Base-by-base conservation (phyloP, 2,113 vertebrate species). In the Globicephala melas region DNA sequence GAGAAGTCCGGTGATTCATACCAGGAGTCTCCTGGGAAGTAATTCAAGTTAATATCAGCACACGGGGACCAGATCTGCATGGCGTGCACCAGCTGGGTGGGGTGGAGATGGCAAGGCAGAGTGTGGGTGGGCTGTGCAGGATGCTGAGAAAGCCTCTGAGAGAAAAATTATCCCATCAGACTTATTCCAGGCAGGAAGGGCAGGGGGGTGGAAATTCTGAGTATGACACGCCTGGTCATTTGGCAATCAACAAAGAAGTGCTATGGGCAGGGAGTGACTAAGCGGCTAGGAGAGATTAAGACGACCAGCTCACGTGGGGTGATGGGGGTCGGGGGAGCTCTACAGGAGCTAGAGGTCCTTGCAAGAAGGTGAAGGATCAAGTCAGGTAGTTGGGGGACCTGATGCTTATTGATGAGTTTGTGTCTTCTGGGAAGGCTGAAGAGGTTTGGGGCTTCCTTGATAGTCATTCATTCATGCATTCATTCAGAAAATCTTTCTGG, bases 321-420 rank as follows among this genome's bases (percentile, higher is more conserved):
- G 47, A 21, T 0, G 0, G 23, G 8, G 6, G 9, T 41, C n/a
- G 36, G 26, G 25, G 33, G 65, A 4, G 15, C 6, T 60, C 23
- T 15, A 0, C 8, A 33, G 53, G n/a, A 44, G 4, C 14, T 44
- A 31, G 81, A 94, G 38, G 17, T 31, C 80, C 31, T 26, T 6
- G 17, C n/a, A 67, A 74, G 2, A 82, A 84, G 9, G 14, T 60
- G 14, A 12, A 62, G 89, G 47, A 55, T 17, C 65, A 79, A 80
- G 38, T 9, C 7, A 1, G 38, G 13, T 18, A n/a, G 3, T 28
- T 25, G 73, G 63, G n/a, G 73, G 6, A 85, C 58, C 33, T 95
- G 28, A 76, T 20, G 53, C 33, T 28, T 68, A 33, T 20, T 55
- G 41, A 28, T 33, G 38, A 58, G 38, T 76, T 50, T 94, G 3